Base-by-base conservation (phyloP, 2,888 invertebrate genomes). In the Cryptus viduatorius region DNA sequence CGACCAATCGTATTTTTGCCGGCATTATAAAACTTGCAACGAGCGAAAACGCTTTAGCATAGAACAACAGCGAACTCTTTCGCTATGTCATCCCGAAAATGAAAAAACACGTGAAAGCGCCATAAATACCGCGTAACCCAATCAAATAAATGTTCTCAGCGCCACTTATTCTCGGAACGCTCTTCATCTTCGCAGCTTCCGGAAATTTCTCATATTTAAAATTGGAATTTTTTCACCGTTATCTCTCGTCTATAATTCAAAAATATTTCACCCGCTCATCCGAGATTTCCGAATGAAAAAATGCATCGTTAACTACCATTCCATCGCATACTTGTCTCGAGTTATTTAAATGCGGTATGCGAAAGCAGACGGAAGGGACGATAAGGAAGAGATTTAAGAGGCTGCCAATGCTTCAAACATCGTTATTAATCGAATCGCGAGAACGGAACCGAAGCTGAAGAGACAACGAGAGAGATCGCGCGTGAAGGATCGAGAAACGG, bases 1-100 rank as follows among this genome's bases (percentile, higher is more conserved):
- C 72, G 72, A 72, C 42, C 42, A 29, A 48, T 12, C 64, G 24
- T 29, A 65, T 79, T 79, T 64, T 65, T 50, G 37, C 37, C 8
- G 37, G 37, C 8, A 37, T 37, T 37, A 1, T 7, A 37, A 4
- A 37, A 37, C 7, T 1, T 1, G 37, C 37, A 37, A 37, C 37
- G 37, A 37, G n/a, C n/a, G 37, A 37, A 37, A 37, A 37, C 5
- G 5, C 7, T 37, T 37, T 37, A 37, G 5, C 8, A 4, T 37
- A 37, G 24, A 24, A 24, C 4, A 8, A 37, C 4, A 8, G 8
- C 37, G 7, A 37, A 37, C 0, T 37, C 37, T 37, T 37, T 37
- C 0, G 7, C 37, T 37, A 24, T 2, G 37, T 8, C 7, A 37
- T 37, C 37, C 1, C 7, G 37, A 37, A 37, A 37, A 37, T 37